Evolutionary conservation across 1,140 invertebrate genomes (phyloP), one percentile per base, ranked within the genome.

Genomic region (Drosophila biarmipes): DNA sequence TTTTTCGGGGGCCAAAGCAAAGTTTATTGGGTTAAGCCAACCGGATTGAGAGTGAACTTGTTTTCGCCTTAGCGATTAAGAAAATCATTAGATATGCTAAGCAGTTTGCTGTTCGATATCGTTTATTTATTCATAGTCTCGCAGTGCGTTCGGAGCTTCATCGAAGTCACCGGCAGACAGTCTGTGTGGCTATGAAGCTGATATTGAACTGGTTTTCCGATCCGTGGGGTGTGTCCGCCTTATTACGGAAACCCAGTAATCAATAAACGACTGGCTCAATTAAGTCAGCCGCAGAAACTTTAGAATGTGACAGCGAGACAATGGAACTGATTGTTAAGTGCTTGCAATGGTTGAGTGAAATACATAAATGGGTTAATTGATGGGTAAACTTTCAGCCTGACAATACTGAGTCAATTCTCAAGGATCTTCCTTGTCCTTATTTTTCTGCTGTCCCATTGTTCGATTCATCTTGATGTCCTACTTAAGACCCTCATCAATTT

Each of bases 31-130:
- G 78, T 51, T 72, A 61, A 68, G 56, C 43, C 56, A 67, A 81
- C 78, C 69, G 61, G 74, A 73, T 82, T 82, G 53, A 27, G 40
- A 43, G 37, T 34, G 35, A 73, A 66, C 80, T 46, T 38, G 80
- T 67, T 82, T 74, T 37, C 8, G 45, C 43, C 17, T 42, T 40
- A 38, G 37, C 57, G 48, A 57, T 67, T 69, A 69, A 40, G 49
- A 8, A 56, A 51, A 66, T 61, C 55, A 80, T 80, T 56, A 69
- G 55, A 56, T 80, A 61, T 72, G 64, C 45, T 55, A 71, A 74
- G 37, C 38, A 62, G 38, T 54, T 62, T 56, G 45, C 31, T 49
- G 63, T 35, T 69, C 12, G 54, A 35, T 57, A 49, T 61, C 29
- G 15, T 61, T 40, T 42, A 48, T 61, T 45, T 73, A 73, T 73